Evolutionary conservation across 2,797 vertebrate species (phyloP), one percentile per base, ranked within the genome.

Genomic region (Cryptoblepharus egeriae): DNA sequence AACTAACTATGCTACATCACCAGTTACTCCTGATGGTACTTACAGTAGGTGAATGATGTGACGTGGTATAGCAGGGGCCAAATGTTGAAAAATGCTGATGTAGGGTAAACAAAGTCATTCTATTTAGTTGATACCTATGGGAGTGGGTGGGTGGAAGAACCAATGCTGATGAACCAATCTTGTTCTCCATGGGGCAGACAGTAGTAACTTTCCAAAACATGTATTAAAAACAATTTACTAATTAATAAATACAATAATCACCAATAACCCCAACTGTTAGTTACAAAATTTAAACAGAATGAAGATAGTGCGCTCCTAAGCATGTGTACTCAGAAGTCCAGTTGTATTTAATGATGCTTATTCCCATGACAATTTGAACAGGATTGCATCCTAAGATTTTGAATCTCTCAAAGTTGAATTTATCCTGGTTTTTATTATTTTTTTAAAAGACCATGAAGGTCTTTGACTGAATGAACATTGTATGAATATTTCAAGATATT

Each of bases 171-270:
- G 13, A 63, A 63, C 9, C 12, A 57, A 32, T 52, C 35, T 74
- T 65, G 3, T 65, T 42, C 70, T 74, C 26, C 35, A 45, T 15
- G 20, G 26, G 63, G 24, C 20, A 68, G 79, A 12, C 42, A 72
- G 67, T 77, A 92, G 88, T 91, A 95, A 95, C 90, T 87, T 78
- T 64, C 82, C 74, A n/a, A 87, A 82, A 82, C 58, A 85, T 0
- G 85, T 74, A 89, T 49, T 75, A 73, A 68, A 78, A 86, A 88
- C 86, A 6, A 37, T 69, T 93, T 89, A 89, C 81, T 91, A 93
- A 86, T 72, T 88, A 85, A 49, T 0, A 1, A 87, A 74, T 81
- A 88, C 85, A 90, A 77, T 69, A 79, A 84, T 77, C 67, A 80
- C 77, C 75, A 85, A 35, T 5, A 78, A 88, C 77, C 83, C 79